Evolutionary conservation across 2,113 vertebrate genomes (phyloP).

Genomic region (Chlorodrepanis virens): DNA sequence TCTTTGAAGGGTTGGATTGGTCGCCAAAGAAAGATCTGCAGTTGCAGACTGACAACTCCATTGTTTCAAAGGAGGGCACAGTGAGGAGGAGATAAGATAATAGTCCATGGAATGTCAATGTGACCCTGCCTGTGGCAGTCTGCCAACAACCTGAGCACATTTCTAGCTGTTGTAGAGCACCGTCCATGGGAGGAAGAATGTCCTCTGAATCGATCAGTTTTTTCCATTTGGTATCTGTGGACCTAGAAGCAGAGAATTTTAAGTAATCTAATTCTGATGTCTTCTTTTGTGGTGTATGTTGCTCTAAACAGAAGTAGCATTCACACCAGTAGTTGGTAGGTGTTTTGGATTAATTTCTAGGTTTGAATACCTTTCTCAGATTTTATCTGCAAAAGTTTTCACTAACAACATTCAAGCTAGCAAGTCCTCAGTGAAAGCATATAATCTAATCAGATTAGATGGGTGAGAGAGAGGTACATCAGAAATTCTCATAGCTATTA

Average conservation of each 20-base stretch:
- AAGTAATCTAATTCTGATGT: background rate
- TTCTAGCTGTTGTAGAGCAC: background rate
- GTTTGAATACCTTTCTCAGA: background rate
- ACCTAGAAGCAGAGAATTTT: background rate
- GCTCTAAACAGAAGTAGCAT: background rate
- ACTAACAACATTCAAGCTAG: background rate
- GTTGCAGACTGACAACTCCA: background rate
- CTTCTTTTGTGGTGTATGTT: background rate
- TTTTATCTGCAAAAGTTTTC: background rate
- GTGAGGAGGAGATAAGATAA: background rate
- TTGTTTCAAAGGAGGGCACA: background rate
- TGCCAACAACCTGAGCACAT: background rate
- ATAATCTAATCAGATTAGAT: background rate
- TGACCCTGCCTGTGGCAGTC: background rate
- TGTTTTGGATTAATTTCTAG: background rate
- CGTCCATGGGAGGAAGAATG: background rate
- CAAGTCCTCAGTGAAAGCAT: background rate
- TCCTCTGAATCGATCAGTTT: background rate
- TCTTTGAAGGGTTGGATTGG: background rate
- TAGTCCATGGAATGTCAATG: background rate
- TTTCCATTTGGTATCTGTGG: background rate
- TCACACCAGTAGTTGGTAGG: background rate
- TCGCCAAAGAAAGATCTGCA: background rate
- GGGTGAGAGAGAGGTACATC: constrained; percentile 29
- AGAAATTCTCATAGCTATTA: constrained; percentile 56